Evolutionary conservation across 2,888 invertebrate species (phyloP), one percentile per base, ranked within the genome.

Genomic region (Melipona bicolor): DNA sequence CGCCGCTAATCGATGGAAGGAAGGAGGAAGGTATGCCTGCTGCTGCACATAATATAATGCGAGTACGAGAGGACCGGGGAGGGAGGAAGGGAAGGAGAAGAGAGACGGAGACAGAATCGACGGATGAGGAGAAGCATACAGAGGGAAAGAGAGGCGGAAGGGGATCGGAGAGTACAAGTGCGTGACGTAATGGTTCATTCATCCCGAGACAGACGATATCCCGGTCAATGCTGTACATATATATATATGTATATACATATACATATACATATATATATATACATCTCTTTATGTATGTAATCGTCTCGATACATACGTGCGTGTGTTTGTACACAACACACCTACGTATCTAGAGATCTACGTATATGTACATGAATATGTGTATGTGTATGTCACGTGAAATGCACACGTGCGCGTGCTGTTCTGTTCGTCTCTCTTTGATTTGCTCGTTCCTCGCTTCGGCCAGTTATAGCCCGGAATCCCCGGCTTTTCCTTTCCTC

Each of bases 121-220:
- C 85, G 83, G 81, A 85, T 74, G 88, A 84, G 83, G 87, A 87
- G 88, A 75, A 71, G 85, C 77, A 84, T 79, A 86, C 77, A 77
- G 84, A 65, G 78, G 82, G 68, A 79, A 78, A 68, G 85, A 80
- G 88, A 86, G 84, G 77, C 84, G 89, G 88, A 90, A 91, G 90
- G 88, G 89, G 88, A 87, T 89, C 91, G 87, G 91, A 91, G 93
- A 92, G 92, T 92, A 93, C 92, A 93, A 93, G 92, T 92, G 93
- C 92, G 93, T 94, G 94, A 94, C 93, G 93, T 93, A 93, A 93
- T 93, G 91, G 93, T 93, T 93, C 94, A 94, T 94, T 94, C 93
- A 94, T 94, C 93, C 93, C 92, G 91, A 91, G 92, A 92, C 92
- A 93, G 93, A 93, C 93, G 93, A 93, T 93, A 93, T 92, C 90